Conservation (phyloP, 2,888 invertebrate genomes). For the Leucophenga montana region DNA sequence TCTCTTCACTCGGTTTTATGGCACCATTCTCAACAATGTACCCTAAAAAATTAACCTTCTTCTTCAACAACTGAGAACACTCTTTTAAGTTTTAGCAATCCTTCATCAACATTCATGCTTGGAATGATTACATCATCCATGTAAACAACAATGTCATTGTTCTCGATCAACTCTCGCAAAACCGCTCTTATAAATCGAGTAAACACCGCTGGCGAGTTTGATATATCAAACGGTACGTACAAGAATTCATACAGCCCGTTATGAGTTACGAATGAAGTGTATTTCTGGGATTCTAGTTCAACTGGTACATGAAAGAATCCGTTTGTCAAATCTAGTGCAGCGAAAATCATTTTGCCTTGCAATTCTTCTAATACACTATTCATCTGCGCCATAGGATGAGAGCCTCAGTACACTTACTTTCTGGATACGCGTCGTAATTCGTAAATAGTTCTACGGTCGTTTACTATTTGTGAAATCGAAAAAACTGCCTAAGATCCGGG, state of each 20-base stretch:
- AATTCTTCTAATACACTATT: too few species aligned
- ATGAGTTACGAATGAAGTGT: neutral
- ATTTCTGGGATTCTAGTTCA: too few species aligned
- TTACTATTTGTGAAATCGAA: too few species aligned
- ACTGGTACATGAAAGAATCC: too few species aligned
- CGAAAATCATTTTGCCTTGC: too few species aligned
- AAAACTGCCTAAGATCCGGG: too few species aligned
- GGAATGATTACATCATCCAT: neutral
- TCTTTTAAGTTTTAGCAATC: neutral
- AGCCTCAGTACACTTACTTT: too few species aligned
- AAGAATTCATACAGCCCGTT: neutral
- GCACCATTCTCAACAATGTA: constrained; percentile 15
- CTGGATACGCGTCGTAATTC: too few species aligned
- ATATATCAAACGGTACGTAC: neutral
- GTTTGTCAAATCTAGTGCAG: too few species aligned
- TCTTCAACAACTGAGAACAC: too few species aligned
- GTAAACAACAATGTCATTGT: neutral
- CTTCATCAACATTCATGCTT: neutral
- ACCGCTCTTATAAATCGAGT: neutral
- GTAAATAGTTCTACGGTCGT: too few species aligned
- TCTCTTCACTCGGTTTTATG: constrained; percentile 17
- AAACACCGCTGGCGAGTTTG: neutral
- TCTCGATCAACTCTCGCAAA: neutral
- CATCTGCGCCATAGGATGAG: too few species aligned
- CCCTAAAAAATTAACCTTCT: neutral